Conservation (phyloP, 2,888 invertebrate genomes). For the Allacma fusca region DNA sequence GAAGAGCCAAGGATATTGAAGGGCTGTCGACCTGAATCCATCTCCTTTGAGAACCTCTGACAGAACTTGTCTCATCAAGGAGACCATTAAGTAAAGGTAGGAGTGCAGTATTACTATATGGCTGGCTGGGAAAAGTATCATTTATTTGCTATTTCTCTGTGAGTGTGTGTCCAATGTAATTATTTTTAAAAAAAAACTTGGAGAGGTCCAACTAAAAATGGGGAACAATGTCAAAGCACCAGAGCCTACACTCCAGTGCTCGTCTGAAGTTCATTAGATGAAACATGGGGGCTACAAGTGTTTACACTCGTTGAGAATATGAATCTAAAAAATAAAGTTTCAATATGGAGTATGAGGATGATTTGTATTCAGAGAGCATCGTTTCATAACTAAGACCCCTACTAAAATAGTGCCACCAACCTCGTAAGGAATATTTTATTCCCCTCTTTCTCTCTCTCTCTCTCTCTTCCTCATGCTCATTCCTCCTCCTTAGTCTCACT, state of each 20-base stretch:
- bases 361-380: conserved; percentile 36
- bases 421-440: conserved; percentile 39
- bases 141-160: too few relatives aligned
- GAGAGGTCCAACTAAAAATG: too few relatives aligned
- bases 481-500: background rate
- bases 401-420: conserved; percentile 42
- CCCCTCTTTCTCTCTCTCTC: background rate
- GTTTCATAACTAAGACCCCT: conserved; percentile 39
- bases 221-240: too few relatives aligned
- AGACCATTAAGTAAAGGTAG: too few relatives aligned
- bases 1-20: background rate
- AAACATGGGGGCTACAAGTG: background rate
- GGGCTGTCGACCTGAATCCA: too few relatives aligned
- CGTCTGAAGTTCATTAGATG: conserved; percentile 12
- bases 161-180: too few relatives aligned
- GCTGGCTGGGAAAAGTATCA: too few relatives aligned
- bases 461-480: background rate
- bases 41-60: too few relatives aligned
- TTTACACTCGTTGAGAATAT: background rate
- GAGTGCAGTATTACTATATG: too few relatives aligned
- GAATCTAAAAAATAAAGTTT: background rate
- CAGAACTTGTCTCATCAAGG: too few relatives aligned
- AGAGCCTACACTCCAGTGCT: too few relatives aligned
- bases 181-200: too few relatives aligned
- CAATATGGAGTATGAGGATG: background rate